Evolutionary conservation across 2,888 invertebrate genomes (phyloP).

Genomic region (Drosophila acutilabella): DNA sequence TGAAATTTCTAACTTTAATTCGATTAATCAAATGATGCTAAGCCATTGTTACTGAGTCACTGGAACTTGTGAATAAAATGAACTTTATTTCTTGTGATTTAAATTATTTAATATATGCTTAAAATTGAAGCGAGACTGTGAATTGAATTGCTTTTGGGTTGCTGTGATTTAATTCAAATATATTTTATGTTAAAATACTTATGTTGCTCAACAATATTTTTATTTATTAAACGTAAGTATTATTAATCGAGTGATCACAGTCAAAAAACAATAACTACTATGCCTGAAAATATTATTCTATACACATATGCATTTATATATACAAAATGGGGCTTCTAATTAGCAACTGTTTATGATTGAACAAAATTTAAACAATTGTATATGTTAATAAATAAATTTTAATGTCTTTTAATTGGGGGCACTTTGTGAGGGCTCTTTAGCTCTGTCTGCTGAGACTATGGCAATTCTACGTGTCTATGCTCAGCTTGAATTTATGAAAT

Average conservation of each 20-base stretch:
- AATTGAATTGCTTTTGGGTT: constrained; percentile 65
- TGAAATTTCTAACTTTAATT: not conserved
- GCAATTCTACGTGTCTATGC: constrained; percentile 12
- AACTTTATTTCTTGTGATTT: not conserved
- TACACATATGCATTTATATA: constrained; percentile 26
- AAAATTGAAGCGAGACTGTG: constrained; percentile 59
- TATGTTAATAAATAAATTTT: constrained; percentile 20
- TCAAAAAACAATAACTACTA: constrained; percentile 69
- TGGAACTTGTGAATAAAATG: constrained; percentile 7
- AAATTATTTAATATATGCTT: constrained; percentile 28
- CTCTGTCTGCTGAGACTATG: constrained; percentile 27
- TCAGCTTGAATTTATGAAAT: constrained; percentile 4
- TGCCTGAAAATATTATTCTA: constrained; percentile 40
- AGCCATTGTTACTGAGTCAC: not conserved
- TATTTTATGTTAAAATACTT: constrained; percentile 21
- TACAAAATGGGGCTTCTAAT: constrained; percentile 24
- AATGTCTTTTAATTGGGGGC: constrained; percentile 56
- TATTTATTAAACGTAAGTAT: constrained; percentile 58
- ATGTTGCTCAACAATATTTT: constrained; percentile 29
- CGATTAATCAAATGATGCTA: not conserved
- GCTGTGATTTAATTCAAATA: constrained; percentile 44
- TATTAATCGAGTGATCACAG: constrained; percentile 78
- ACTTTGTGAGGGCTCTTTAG: constrained; percentile 68
- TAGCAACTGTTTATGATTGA: constrained; percentile 25
- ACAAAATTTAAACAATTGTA: constrained; percentile 14